A percentile compares a stretch with the other conserved stretches of the same genome.
phyloP scores from a whole-genome alignment of 2,797 vertebrate species.

The Phaenicophaeus curvirostris region DNA sequence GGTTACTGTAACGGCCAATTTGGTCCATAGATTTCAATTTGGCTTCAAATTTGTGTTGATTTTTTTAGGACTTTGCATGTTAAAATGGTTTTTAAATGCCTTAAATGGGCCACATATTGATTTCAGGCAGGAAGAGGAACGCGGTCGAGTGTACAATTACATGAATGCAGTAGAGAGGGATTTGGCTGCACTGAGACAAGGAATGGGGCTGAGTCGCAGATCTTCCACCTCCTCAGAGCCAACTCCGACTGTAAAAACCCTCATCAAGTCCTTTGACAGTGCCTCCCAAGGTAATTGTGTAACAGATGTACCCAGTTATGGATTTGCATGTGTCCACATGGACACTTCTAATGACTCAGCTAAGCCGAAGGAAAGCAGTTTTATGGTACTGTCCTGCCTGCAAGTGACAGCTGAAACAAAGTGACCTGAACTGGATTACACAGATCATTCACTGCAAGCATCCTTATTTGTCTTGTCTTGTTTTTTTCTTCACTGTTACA shows the following conservation, averaged over 20 bases:
- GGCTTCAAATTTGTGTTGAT: neutral
- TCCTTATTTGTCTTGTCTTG: neutral
- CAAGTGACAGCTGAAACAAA: neutral
- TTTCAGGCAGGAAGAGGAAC: constrained; percentile 92
- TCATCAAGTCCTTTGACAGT: constrained; percentile 96
- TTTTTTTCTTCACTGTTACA: neutral
- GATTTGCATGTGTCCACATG: neutral
- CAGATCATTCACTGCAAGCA: neutral
- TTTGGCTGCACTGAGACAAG: constrained; percentile 91
- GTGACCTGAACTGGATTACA: neutral
- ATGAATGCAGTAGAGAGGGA: constrained; percentile 97
- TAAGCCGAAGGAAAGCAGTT: neutral
- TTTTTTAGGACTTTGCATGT: neutral
- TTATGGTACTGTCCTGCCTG: neutral
- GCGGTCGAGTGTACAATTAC: constrained; percentile 96
- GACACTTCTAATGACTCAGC: neutral
- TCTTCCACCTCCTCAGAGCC: constrained; percentile 95
- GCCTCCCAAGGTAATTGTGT: constrained; percentile 85
- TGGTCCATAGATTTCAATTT: constrained; percentile 6
- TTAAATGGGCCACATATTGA: neutral
- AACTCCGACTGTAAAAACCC: constrained; percentile 94
- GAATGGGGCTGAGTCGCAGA: constrained; percentile 92
- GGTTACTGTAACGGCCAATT: neutral
- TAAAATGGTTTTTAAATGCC: neutral
- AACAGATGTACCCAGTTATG: neutral